Evolutionary conservation across 2,113 vertebrate species (phyloP), one percentile per base, ranked within the genome.

Genomic region (Cromileptes altivelis): DNA sequence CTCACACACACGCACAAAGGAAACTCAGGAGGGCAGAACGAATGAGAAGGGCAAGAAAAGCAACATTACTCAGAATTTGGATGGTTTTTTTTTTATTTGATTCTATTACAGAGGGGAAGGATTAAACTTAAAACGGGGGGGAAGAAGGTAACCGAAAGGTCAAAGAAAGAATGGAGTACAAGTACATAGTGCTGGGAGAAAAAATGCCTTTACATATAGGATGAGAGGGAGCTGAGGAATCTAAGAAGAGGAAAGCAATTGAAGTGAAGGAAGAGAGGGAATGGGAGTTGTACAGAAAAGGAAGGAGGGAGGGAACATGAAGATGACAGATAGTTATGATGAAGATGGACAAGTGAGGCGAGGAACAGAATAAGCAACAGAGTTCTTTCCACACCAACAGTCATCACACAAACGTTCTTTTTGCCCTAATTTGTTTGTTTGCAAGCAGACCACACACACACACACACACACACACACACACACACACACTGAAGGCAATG

Each of bases 1-100:
- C n/a, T 18, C 12, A 37, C 42, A 45, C 7, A 56, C 1, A 75
- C 3, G 7, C 2, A 72, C 37, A 69, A 27, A 47, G 17, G 42
- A n/a, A 78, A 42, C 52, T 75, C 12, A 40, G 3, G 23, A 61
- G 55, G 8, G 14, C 27, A 78, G 17, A 85, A 55, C 42, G 71
- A 84, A 79, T 52, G 68, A 84, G 56, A 37, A 40, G 17, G 40
- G 12, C 47, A 27, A n/a, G 50, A 65, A 52, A 50, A 58, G 57
- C 50, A 63, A 55, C 19, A 71, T 65, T 86, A 60, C 13, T 80
- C 45, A 58, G 27, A 60, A n/a, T 50, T 15, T 58, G 6, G 17
- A 64, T 53, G 13, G 55, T 25, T 23, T 72, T 55, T 45, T 6
- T 62, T n/a, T 70, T 37, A 37, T 47, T 71, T 56, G 4, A 4